Evolutionary conservation across 2,888 invertebrate genomes (phyloP), one percentile per base, ranked within the genome.

Genomic region (Epiblema foenella): DNA sequence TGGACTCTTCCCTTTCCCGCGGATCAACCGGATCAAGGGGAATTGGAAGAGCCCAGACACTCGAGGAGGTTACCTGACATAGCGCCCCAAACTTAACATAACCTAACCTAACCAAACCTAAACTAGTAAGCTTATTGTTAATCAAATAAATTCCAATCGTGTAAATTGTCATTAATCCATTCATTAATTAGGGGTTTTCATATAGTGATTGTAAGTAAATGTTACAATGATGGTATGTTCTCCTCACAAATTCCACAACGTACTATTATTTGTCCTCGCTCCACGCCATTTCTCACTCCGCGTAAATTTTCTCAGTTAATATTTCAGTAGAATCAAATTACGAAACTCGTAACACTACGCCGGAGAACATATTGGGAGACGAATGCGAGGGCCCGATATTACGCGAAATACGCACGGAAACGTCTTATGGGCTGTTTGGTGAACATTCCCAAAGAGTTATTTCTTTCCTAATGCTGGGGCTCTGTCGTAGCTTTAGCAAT

Each of bases 301-400:
- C 80, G 78, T 80, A 79, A 83, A 87, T 86, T 89, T 88, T 87
- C 86, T 82, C 83, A 86, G 89, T 89, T 89, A 89, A 90, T 90
- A 90, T 89, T 89, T 89, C 89, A 89, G 81, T 79, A 76, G 88
- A 89, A 89, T 90, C 90, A 91, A 91, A 91, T 91, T 89, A 89
- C 90, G 85, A 79, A 86, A 83, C 85, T 84, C 86, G 83, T 86
- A 86, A 87, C 82, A 79, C 78, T 78, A 79, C 79, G 77, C 78
- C 76, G 76, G 80, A 78, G 80, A 84, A 86, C 86, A 88, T 89
- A 86, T 89, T 88, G 85, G 78, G 80, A 85, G 88, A 86, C 81
- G 83, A 82, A 88, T 86, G 83, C 83, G 74, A 82, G 80, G 83
- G 82, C 77, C 78, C 79, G 78, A 79, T 78, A 80, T 81, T 81